phyloP scores from a whole-genome alignment of 2,797 vertebrate genomes.

The Naso thynnoides region DNA sequence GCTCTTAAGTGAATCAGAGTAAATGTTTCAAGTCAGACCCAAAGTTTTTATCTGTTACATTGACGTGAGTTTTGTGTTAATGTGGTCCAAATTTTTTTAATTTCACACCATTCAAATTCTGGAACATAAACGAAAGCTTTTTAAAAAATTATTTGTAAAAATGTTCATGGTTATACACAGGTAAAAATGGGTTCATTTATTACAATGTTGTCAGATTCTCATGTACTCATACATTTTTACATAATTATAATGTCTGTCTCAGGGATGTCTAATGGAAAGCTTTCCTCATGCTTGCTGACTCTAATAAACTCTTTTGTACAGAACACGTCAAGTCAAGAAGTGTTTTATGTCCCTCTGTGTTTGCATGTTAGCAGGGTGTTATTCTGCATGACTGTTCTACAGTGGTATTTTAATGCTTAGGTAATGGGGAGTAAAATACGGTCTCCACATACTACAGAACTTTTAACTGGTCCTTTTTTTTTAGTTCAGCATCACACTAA shows the following conservation, averaged over 20 bases:
- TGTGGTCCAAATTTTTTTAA: neutral
- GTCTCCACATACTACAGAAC: no score
- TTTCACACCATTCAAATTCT: neutral
- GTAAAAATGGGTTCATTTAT: neutral
- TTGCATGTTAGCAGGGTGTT: no score
- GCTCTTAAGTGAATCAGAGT: neutral
- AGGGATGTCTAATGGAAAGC: neutral
- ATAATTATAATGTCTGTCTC: neutral
- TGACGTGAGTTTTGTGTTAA: neutral
- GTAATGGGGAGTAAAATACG: no score
- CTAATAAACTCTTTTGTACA: conserved; percentile 2
- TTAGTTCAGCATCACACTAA: no score
- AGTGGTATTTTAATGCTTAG: no score
- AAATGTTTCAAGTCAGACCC: neutral
- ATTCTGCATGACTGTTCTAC: no score
- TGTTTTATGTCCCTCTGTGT: neutral
- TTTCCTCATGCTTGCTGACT: neutral
- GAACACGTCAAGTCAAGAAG: neutral
- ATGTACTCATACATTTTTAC: neutral
- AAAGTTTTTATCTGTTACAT: neutral
- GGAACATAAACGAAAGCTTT: neutral
- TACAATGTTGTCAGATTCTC: neutral
- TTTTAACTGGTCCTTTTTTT: no score
- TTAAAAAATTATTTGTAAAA: neutral
- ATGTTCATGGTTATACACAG: neutral